phyloP scores from a whole-genome alignment of 1,140 invertebrate species.

The Diorhabda elongata region DNA sequence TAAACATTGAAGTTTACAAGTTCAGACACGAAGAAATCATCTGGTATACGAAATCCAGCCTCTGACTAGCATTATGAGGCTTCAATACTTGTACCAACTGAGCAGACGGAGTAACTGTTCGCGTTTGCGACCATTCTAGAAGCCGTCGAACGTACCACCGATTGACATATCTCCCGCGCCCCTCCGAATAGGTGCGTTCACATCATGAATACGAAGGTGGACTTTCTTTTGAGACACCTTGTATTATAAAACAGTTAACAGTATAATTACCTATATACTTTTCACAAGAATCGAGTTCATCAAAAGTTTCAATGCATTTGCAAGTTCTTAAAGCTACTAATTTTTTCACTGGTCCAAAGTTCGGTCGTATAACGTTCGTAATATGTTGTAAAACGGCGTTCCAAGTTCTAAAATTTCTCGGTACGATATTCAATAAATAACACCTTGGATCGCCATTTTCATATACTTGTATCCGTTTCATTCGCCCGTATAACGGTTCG shows the following conservation, averaged over 20 bases:
- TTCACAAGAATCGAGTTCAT: conserved; percentile 5
- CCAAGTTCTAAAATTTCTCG: conserved; percentile 9
- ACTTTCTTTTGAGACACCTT: neutral
- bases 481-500: conserved; percentile 9
- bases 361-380: conserved; percentile 4
- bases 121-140: too few relatives aligned
- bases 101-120: too few relatives aligned
- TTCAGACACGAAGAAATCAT: too few relatives aligned
- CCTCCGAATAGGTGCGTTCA: too few relatives aligned
- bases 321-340: conserved; percentile 1
- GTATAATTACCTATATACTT: neutral
- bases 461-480: conserved; percentile 5
- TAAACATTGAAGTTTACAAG: too few relatives aligned
- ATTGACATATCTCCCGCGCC: too few relatives aligned
- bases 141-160: too few relatives aligned
- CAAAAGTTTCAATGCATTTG: conserved; percentile 4
- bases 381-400: conserved; percentile 5
- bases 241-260: neutral
- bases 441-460: conserved; percentile 5
- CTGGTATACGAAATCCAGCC: too few relatives aligned
- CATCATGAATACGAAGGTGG: too few relatives aligned
- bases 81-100: too few relatives aligned
- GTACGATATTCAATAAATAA: conserved; percentile 3
- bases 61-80: too few relatives aligned
- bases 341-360: conserved; percentile 8